Percentiles rank a stretch among this genome's conserved stretches.
These are phyloP conservation scores for Sciurus vulgaris DNA, from an alignment of 2,797 vertebrate species.

Conservation along the genomic window DNA sequence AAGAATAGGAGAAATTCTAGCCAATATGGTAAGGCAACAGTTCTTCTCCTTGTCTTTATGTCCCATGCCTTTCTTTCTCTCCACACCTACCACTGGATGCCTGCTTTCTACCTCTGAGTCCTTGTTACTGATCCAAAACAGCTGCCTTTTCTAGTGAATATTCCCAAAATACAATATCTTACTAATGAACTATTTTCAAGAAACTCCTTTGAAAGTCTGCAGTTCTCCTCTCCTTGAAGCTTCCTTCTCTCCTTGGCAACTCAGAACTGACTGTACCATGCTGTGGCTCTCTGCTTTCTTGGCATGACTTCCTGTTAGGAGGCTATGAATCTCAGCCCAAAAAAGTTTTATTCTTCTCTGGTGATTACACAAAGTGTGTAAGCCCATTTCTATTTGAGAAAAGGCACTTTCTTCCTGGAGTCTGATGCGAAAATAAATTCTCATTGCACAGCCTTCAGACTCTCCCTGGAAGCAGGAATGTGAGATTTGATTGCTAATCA, in stretches of 20 bases:
- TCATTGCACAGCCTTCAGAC: neutral
- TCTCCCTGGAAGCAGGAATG: neutral
- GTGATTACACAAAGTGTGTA: neutral
- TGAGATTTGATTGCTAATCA: neutral
- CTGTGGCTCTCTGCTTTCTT: neutral
- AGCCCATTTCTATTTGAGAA: neutral
- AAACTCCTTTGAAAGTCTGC: neutral
- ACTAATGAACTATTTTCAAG: neutral
- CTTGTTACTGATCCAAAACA: neutral
- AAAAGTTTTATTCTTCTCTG: neutral
- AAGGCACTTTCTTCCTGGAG: neutral
- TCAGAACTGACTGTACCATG: neutral
- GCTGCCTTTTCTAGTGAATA: neutral
- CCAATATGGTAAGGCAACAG: neutral
- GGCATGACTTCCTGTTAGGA: neutral
- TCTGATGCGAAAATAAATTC: constrained; percentile 29
- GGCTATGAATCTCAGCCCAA: neutral
- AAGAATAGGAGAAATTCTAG: neutral
- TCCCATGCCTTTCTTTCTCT: neutral
- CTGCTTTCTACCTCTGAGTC: neutral
- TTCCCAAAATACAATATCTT: neutral
- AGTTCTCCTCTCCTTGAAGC: neutral
- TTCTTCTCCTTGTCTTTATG: neutral
- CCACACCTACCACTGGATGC: neutral
- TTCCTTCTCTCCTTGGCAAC: neutral